Percentiles rank a stretch among this genome's conserved stretches.
phyloP scores from a whole-genome alignment of 2,888 invertebrate species.

The Aleiodes testaceus region DNA sequence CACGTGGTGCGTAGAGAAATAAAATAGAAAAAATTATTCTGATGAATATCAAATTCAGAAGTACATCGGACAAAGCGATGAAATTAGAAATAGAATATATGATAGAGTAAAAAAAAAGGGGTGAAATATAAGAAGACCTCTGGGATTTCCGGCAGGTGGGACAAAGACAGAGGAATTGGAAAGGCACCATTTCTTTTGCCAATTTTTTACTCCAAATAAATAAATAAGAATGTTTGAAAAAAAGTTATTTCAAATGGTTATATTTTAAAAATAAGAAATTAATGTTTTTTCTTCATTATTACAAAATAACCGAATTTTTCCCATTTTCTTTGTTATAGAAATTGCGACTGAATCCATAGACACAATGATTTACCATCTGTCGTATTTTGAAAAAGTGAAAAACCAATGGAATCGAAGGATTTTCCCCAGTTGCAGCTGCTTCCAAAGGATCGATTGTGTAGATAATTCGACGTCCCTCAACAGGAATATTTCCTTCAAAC shows the following conservation, averaged over 20 bases:
- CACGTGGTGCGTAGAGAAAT: background rate
- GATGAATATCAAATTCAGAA: constrained; percentile 2
- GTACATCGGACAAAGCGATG: constrained; percentile 19
- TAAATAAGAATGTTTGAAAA: too few species aligned
- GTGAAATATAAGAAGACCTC: constrained; percentile 44
- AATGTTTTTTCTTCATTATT: background rate
- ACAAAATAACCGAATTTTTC: background rate
- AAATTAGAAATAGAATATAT: constrained; percentile 34
- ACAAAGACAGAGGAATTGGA: constrained; percentile 42
- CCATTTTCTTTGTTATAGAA: too few species aligned
- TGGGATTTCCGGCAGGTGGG: constrained; percentile 48
- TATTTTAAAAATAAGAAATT: background rate
- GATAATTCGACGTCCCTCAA: constrained; percentile 23
- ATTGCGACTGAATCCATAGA: background rate
- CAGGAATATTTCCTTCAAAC: background rate
- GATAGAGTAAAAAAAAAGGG: constrained; percentile 40
- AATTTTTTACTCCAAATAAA: too few species aligned
- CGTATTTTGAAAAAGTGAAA: constrained; percentile 16
- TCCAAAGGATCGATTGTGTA: constrained; percentile 37
- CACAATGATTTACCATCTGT: constrained; percentile 42
- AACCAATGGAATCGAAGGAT: constrained; percentile 37
- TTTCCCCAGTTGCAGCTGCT: constrained; percentile 42
- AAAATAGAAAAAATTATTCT: constrained; percentile 1
- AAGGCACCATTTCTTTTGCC: constrained; percentile 29
- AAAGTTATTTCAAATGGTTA: too few species aligned